Evolutionary conservation across 2,888 invertebrate genomes (phyloP).

Genomic region (Drosophila lutescens): DNA sequence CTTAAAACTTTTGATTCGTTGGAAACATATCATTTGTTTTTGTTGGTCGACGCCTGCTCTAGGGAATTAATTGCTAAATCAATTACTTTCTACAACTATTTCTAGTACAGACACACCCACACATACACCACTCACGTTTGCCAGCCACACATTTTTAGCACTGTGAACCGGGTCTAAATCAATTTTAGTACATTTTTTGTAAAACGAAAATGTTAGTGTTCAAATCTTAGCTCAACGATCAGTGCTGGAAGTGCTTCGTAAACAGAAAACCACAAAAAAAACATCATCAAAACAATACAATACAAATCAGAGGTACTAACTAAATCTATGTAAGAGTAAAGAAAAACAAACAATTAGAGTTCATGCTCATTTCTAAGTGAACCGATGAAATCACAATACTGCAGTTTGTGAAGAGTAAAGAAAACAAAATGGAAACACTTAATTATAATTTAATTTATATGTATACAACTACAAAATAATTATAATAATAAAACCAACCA

Average conservation of each 20-base stretch:
- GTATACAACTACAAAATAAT: conserved; percentile 68
- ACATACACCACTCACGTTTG: not conserved
- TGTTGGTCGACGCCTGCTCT: conserved; percentile 26
- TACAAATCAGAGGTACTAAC: conserved; percentile 37
- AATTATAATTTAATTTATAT: conserved; percentile 75
- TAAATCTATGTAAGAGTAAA: conserved; percentile 38
- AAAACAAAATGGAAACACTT: conserved; percentile 39
- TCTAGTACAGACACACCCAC: conserved; percentile 21
- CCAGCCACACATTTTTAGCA: conserved; percentile 51
- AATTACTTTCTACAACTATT: conserved; percentile 40
- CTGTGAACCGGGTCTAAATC: conserved; percentile 57
- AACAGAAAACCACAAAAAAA: conserved; percentile 9
- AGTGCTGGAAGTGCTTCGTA: conserved; percentile 64
- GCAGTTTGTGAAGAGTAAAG: conserved; percentile 42
- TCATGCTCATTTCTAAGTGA: conserved; percentile 69
- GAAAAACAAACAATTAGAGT: conserved; percentile 38
- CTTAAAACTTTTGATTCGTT: conserved; percentile 33
- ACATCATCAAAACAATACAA: conserved; percentile 10
- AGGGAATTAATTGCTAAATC: conserved; percentile 47
- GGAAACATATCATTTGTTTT: conserved; percentile 71
- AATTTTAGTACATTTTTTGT: conserved; percentile 75
- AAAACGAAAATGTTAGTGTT: conserved; percentile 73
- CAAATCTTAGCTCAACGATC: conserved; percentile 72
- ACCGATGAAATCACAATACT: conserved; percentile 46
- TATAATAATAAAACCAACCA: conserved; percentile 52